Percentiles rank a stretch among this genome's conserved stretches.
Conservation (phyloP, 2,113 vertebrate species). For the Scortum barcoo region DNA sequence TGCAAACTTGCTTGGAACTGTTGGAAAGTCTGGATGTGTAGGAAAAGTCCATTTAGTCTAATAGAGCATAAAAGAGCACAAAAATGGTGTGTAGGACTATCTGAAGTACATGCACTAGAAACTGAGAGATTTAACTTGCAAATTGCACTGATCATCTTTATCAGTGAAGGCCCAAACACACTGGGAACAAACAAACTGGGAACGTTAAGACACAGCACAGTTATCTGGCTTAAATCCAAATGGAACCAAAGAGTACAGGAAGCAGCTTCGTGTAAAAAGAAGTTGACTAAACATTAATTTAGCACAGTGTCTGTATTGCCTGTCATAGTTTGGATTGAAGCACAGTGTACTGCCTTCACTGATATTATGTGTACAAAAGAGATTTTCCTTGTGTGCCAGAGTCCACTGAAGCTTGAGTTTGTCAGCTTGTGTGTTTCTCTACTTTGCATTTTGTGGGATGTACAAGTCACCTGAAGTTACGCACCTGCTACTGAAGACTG, state of each 20-base stretch:
- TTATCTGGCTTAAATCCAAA: neutral
- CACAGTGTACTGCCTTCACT: neutral
- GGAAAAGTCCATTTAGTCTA: neutral
- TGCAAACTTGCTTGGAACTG: neutral
- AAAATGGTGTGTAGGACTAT: neutral
- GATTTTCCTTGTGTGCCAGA: neutral
- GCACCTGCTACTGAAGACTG: conserved; percentile 60
- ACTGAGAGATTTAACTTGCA: neutral
- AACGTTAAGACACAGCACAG: neutral
- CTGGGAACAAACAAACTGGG: neutral
- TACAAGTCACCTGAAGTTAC: too few species aligned
- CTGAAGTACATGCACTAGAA: neutral
- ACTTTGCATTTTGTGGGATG: neutral
- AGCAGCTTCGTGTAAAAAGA: neutral
- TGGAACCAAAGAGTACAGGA: neutral
- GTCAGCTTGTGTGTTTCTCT: neutral
- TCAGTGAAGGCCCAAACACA: neutral
- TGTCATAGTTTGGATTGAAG: neutral
- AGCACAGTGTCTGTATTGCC: neutral
- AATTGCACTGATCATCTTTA: neutral
- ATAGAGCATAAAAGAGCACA: neutral
- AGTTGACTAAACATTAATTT: neutral
- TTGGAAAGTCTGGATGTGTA: neutral
- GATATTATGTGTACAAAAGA: neutral
- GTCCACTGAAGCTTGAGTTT: neutral